phyloP scores from a whole-genome alignment of 2,113 vertebrate species.

The Glaucidium brasilianum region DNA sequence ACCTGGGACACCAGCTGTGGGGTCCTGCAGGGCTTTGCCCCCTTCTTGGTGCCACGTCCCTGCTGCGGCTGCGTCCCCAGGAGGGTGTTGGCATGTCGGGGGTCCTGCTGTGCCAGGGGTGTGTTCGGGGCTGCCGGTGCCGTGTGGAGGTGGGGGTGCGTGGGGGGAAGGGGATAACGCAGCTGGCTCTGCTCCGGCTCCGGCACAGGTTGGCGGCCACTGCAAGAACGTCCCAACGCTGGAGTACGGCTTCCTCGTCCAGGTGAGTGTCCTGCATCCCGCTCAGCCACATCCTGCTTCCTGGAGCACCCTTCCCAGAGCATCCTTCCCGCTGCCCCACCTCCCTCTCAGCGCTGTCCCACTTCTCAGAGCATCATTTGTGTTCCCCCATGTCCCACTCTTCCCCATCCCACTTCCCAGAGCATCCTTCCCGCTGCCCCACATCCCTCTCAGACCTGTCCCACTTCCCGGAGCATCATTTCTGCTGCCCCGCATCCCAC shows the following conservation, averaged over 20 bases:
- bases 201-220: constrained; percentile 91
- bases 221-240: constrained; percentile 98
- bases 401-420: background rate
- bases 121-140: rapidly evolving
- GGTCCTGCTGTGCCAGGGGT: rapidly evolving
- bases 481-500: background rate
- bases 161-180: background rate
- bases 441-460: background rate
- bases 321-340: background rate
- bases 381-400: background rate
- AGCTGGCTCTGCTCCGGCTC: constrained; percentile 11
- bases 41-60: rapidly evolving
- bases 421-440: background rate
- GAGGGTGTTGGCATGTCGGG: rapidly evolving
- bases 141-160: rapidly evolving
- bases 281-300: background rate
- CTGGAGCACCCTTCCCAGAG: background rate
- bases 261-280: constrained; percentile 72
- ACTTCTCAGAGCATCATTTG: rapidly evolving
- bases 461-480: background rate
- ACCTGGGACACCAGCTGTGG: rapidly evolving
- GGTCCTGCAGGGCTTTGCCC: background rate
- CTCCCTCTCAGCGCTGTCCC: background rate
- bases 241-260: constrained; percentile 98
- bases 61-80: rapidly evolving